Percentiles rank a stretch among this genome's conserved stretches.
phyloP scores from a whole-genome alignment of 1,140 invertebrate species.

The Ephestia elutella region DNA sequence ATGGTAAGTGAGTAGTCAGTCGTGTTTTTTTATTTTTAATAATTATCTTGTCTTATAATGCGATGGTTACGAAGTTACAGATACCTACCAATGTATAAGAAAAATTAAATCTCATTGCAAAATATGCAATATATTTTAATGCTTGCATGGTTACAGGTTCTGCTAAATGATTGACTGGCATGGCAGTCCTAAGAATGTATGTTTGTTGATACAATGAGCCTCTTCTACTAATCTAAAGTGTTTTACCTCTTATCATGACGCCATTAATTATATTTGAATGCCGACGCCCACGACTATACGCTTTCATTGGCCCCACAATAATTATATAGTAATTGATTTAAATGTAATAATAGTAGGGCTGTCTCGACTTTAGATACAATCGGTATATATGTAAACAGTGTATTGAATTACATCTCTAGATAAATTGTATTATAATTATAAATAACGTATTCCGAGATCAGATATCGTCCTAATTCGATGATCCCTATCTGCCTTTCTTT shows the following conservation, averaged over 20 bases:
- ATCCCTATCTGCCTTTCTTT: slow-evolving; percentile 7
- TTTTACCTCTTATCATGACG: slow-evolving; percentile 54
- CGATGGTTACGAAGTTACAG: no score
- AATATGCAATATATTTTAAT: no score
- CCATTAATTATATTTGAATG: slow-evolving; percentile 60
- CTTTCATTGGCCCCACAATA: slow-evolving; percentile 37
- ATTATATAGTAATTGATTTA: slow-evolving; percentile 67
- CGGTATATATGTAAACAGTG: slow-evolving; percentile 48
- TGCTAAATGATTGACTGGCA: not conserved
- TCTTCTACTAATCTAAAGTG: slow-evolving; percentile 64
- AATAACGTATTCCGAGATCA: not conserved
- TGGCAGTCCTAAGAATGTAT: not conserved
- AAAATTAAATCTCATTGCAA: no score
- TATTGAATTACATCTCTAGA: slow-evolving; percentile 32
- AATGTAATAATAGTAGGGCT: slow-evolving; percentile 59
- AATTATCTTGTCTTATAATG: no score
- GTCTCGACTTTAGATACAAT: slow-evolving; percentile 31
- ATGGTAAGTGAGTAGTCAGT: no score
- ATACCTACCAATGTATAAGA: no score
- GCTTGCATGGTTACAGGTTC: no score
- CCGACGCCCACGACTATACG: slow-evolving; percentile 42
- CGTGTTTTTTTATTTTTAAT: no score
- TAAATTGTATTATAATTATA: slow-evolving; percentile 5
- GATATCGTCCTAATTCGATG: not conserved
- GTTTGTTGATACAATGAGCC: slow-evolving; percentile 42